Conservation (phyloP, 2,797 vertebrate genomes). For the Podargus strigoides region DNA sequence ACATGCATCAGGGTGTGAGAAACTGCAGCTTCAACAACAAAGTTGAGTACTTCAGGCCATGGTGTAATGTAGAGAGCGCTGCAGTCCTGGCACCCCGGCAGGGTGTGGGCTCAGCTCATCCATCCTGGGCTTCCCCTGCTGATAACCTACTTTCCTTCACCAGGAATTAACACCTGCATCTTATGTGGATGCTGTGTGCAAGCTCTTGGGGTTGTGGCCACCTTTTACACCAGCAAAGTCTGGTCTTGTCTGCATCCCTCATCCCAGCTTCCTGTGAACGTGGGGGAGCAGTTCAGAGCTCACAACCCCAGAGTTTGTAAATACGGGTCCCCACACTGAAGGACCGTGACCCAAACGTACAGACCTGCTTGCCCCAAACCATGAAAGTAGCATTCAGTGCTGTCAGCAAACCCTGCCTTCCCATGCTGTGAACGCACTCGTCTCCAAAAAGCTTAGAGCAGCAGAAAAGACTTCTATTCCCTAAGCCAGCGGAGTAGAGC, state of each 20-base stretch:
- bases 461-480: slow-evolving; percentile 15
- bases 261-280: rapidly evolving
- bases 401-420: neutral
- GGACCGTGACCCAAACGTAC: neutral
- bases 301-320: neutral
- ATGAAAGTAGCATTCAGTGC: neutral
- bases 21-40: neutral
- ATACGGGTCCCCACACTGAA: neutral
- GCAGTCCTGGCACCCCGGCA: neutral
- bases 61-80: neutral
- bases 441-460: slow-evolving; percentile 20
- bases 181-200: rapidly evolving
- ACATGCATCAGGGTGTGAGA: rapidly evolving
- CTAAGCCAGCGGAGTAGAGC: neutral
- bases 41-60: neutral
- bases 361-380: neutral
- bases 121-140: neutral
- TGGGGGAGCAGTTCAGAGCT: neutral
- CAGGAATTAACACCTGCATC: neutral
- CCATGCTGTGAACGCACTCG: neutral
- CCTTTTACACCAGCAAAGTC: neutral
- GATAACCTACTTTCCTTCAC: neutral
- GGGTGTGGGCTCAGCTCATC: neutral
- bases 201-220: neutral
- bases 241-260: rapidly evolving